Evolutionary conservation across 2,113 vertebrate species (phyloP), one percentile per base, ranked within the genome.

Genomic region (Vireo altiloquus): DNA sequence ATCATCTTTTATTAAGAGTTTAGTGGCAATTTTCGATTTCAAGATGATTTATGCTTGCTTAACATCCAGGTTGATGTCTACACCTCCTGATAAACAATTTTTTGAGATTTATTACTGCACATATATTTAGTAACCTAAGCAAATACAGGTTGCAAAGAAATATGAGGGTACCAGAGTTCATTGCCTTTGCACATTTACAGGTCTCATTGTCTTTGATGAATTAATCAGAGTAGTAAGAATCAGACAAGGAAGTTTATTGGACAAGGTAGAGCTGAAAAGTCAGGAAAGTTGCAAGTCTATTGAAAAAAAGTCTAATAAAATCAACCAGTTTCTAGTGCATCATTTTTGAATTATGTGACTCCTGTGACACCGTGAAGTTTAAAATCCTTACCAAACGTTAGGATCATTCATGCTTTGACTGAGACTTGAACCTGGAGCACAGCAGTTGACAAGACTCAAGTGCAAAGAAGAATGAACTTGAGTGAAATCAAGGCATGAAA

Each of bases 221-320:
- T 96, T 96, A 95, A 96, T 95, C 72, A 91, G 64, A 83, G 64
- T 46, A 74, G 53, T 96, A 91, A 93, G 53, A 40, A 94, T 96
- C 64, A 97, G 92, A 82, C 53, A 92, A 76, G 54, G 64, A 54
- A 68, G 42, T 90, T 95, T 94, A 56, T 80, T 91, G 92, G 88
- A 92, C 80, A 95, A 17, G 15, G 40, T 90, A 96, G 53, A 94
- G 52, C n/a, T 87, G 75, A 92, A 88, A 84, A 93, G 56, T 78
- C 80, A 93, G 57, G 42, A 33, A 96, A 92, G 35, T 76, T 91
- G 9, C 25, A 93, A 92, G 74, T 24, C 37, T 28, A 21, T n/a
- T 70, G 68, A 92, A 87, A 92, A 87, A 91, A 28, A 61, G 7
- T 77, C 95, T 95, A 42, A 93, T 88, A 93, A 95, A 93, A 89